Base-by-base conservation (phyloP, 2,888 invertebrate genomes). In the Phengaris alcon region DNA sequence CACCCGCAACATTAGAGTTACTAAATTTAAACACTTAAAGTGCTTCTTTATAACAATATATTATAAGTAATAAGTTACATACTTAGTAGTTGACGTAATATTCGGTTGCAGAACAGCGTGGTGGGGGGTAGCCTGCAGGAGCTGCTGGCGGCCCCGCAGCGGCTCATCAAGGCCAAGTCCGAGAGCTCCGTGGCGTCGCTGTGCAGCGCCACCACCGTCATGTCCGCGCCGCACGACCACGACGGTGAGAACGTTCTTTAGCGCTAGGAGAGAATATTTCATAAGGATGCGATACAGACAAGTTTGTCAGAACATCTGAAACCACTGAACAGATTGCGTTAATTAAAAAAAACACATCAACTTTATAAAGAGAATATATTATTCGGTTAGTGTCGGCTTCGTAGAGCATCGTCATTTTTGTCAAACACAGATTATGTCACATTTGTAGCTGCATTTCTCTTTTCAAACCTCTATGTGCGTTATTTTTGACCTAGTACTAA, bases 101-200 rank as follows among this genome's bases (percentile, higher is more conserved):
- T 57, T 57, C 15, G 1, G 6, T 83, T 83, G 0, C 87, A 92
- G 91, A 87, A 82, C 73, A 88, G 86, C 15, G 82, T 86, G 22
- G 77, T 90, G 0, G 96, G 97, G 4, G 97, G 96, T 15, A 96
- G 96, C 80, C 90, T 97, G 15, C 97, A 96, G 88, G 96, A 96
- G 81, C 88, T 97, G 73, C 94, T 96, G 79, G 82, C 86, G n/a
- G 96, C 96, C 4, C 94, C 95, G 3, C 95, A 95, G 80, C 94
- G 97, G 68, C 94, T 98, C 80, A 97, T 98, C 79, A 98, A 98
- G 88, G 98, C 98, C 10, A 98, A 98, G 90, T 98, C 97, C 0
- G 98, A 98, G 88, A 97, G 97, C 76, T 97, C 97, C 0, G 94
- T 98, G 22, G 95, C 96, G 0, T 95, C 95, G 0, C 93, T 93